phyloP scores from a whole-genome alignment of 2,113 vertebrate species.

The Pterophyllum scalare region DNA sequence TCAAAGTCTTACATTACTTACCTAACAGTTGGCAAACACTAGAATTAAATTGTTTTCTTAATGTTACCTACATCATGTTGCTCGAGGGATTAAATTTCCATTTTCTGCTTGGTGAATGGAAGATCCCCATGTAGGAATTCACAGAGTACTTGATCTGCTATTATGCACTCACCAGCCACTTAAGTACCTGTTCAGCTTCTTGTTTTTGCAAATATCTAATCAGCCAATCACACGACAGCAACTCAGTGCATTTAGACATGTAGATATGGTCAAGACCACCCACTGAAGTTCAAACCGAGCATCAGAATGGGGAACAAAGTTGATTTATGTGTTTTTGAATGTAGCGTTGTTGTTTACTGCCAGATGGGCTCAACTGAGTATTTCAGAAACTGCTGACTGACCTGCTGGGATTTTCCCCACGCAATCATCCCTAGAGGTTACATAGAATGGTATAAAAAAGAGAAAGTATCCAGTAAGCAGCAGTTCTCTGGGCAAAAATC shows the following conservation, averaged over 20 bases:
- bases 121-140: not conserved
- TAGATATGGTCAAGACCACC: no score
- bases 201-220: not conserved
- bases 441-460: not conserved
- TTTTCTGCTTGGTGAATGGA: constrained; percentile 13
- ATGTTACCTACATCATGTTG: not conserved
- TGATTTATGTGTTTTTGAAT: not conserved
- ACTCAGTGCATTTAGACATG: not conserved
- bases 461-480: no score
- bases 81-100: not conserved
- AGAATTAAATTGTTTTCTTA: constrained; percentile 7
- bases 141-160: not conserved
- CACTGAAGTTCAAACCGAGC: no score
- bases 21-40: constrained; percentile 7
- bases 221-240: not conserved
- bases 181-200: not conserved
- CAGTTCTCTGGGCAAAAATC: no score
- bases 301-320: no score
- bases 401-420: not conserved
- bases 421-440: not conserved
- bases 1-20: constrained; percentile 36
- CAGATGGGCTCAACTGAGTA: not conserved
- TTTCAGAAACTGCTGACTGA: not conserved
- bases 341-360: not conserved
- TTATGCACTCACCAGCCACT: not conserved